These are phyloP conservation scores for Molorchus minor DNA, from an alignment of 2,888 invertebrate species.

Conservation along the genomic window DNA sequence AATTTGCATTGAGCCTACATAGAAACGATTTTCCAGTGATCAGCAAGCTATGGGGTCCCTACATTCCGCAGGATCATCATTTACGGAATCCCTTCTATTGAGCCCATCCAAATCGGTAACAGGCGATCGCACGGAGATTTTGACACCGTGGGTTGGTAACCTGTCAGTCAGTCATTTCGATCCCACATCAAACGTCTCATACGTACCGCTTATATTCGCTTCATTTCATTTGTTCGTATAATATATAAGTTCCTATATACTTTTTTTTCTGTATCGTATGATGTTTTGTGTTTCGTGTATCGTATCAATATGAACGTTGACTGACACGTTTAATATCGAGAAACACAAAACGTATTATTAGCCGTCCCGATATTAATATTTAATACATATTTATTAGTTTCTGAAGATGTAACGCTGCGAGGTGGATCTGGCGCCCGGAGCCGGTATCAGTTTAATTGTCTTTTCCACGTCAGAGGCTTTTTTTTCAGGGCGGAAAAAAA, in stretches of 20 bases:
- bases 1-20: too few relatives aligned
- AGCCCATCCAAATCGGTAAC: slow-evolving; percentile 34
- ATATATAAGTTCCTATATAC: slow-evolving; percentile 35
- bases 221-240: slow-evolving; percentile 51
- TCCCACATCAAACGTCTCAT: slow-evolving; percentile 52
- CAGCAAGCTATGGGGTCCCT: not conserved
- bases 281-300: slow-evolving; percentile 36
- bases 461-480: slow-evolving; percentile 25
- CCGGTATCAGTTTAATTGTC: slow-evolving; percentile 34
- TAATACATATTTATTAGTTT: slow-evolving; percentile 59
- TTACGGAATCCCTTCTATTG: slow-evolving; percentile 5
- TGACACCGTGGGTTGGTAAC: slow-evolving; percentile 52
- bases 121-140: slow-evolving; percentile 46
- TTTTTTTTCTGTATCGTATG: slow-evolving; percentile 29
- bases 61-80: not conserved
- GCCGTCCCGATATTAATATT: slow-evolving; percentile 55
- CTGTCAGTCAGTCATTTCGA: slow-evolving; percentile 55
- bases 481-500: not conserved
- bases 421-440: slow-evolving; percentile 25
- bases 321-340: slow-evolving; percentile 55
- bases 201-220: slow-evolving; percentile 50
- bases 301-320: slow-evolving; percentile 54
- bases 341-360: slow-evolving; percentile 56
- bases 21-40: too few relatives aligned
- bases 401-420: slow-evolving; percentile 36